phyloP scores from a whole-genome alignment of 1,140 invertebrate genomes.

The Drosophila micromelanica region DNA sequence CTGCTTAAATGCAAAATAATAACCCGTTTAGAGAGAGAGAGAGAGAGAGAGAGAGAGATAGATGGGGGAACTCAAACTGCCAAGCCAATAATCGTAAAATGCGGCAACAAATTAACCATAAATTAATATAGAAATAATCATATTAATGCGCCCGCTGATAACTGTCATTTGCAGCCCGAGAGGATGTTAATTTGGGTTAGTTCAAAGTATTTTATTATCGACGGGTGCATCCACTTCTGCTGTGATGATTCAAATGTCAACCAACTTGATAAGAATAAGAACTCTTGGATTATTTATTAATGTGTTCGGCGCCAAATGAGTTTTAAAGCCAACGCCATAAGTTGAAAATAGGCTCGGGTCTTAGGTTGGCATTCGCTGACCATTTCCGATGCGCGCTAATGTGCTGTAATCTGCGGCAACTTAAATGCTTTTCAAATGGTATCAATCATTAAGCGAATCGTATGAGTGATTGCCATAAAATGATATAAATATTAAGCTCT shows the following conservation, averaged over 20 bases:
- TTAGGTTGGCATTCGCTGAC: slow-evolving; percentile 53
- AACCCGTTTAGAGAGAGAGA: slow-evolving; percentile 61
- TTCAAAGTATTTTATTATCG: neutral
- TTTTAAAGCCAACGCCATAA: slow-evolving; percentile 53
- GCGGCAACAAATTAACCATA: slow-evolving; percentile 79
- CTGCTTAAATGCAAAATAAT: slow-evolving; percentile 76
- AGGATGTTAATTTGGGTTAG: neutral
- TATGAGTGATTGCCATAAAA: slow-evolving; percentile 70
- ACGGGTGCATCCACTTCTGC: too few species aligned
- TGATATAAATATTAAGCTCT: slow-evolving; percentile 59
- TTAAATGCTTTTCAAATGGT: slow-evolving; percentile 67
- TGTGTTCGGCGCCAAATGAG: slow-evolving; percentile 38
- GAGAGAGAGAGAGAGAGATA: neutral
- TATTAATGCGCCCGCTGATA: slow-evolving; percentile 75
- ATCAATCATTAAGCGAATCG: slow-evolving; percentile 65
- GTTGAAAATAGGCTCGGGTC: neutral
- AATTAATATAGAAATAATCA: slow-evolving; percentile 83
- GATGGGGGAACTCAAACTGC: slow-evolving; percentile 25
- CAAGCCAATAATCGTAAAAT: slow-evolving; percentile 78
- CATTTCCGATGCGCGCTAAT: slow-evolving; percentile 51
- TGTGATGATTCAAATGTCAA: neutral
- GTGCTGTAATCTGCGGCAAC: slow-evolving; percentile 47
- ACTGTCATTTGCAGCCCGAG: slow-evolving; percentile 48
- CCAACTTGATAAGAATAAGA: slow-evolving; percentile 5
- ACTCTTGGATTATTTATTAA: slow-evolving; percentile 1